phyloP scores from a whole-genome alignment of 2,797 vertebrate genomes.

The Crenichthys baileyi region DNA sequence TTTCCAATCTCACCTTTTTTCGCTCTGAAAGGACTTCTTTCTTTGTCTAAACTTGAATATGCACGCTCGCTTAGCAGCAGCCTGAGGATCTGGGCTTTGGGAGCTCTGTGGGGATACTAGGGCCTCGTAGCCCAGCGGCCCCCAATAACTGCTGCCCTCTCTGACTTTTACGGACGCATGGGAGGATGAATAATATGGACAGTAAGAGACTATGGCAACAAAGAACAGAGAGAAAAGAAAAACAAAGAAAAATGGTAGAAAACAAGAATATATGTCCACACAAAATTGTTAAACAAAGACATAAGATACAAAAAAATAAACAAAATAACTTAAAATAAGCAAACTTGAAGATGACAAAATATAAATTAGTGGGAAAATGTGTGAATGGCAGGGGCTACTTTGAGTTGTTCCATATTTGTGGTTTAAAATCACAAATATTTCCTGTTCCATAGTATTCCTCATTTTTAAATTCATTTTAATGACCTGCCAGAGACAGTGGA shows the following conservation, averaged over 20 bases:
- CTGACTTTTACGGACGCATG: constrained; percentile 92
- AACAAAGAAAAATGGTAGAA: constrained; percentile 74
- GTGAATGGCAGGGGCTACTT: not conserved
- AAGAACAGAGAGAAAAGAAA: constrained; percentile 72
- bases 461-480: too few relatives aligned
- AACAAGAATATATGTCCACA: constrained; percentile 74
- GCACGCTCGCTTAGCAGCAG: constrained; percentile 87
- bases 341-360: constrained; percentile 48
- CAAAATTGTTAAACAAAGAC: constrained; percentile 44
- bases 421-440: not conserved
- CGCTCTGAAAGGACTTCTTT: constrained; percentile 90
- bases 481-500: too few relatives aligned
- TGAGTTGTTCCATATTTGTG: not conserved
- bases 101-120: constrained; percentile 78
- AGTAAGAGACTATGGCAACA: constrained; percentile 84
- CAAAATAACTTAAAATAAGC: constrained; percentile 44
- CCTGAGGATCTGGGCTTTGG: constrained; percentile 84
- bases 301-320: constrained; percentile 28
- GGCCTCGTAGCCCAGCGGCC: constrained; percentile 81
- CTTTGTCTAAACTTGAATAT: constrained; percentile 98
- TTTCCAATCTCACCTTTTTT: constrained; percentile 89
- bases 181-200: constrained; percentile 83
- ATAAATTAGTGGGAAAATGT: constrained; percentile 28
- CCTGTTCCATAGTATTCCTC: not conserved
- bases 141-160: constrained; percentile 93